These are phyloP conservation scores for Microtus richardsoni DNA, from an alignment of 2,113 vertebrate species.

Conservation along the genomic window DNA sequence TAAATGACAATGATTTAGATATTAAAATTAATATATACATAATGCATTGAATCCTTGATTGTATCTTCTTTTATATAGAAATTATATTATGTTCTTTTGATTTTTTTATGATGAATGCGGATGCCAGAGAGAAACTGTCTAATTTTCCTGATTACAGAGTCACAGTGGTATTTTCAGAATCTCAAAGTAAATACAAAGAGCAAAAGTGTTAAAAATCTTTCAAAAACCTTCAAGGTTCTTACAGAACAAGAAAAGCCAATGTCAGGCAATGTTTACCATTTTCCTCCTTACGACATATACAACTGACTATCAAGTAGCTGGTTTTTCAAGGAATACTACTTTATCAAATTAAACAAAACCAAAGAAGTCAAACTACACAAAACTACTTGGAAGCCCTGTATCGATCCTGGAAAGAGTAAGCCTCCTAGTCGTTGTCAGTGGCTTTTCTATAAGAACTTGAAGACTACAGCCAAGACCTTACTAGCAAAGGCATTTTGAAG, in stretches of 20 bases:
- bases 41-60: not conserved
- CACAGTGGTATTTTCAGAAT: conserved; percentile 25
- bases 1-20: not conserved
- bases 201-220: conserved; percentile 47
- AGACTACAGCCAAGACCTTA: conserved; percentile 13
- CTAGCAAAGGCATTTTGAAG: conserved; percentile 22
- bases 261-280: not conserved
- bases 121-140: conserved; percentile 1
- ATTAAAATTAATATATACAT: conserved; percentile 1
- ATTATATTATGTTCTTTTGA: conserved; percentile 4
- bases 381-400: not conserved
- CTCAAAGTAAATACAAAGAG: conserved; percentile 49
- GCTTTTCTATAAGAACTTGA: not conserved
- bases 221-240: conserved; percentile 19
- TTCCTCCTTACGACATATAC: conserved; percentile 16
- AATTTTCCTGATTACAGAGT: conserved; percentile 29
- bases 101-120: conserved; percentile 5
- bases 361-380: not conserved
- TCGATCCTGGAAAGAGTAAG: conserved; percentile 29
- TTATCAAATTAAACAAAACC: conserved; percentile 15
- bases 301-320: not conserved
- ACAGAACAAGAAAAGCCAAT: conserved; percentile 44
- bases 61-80: conserved; percentile 16
- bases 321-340: conserved; percentile 19
- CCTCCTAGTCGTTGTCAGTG: not conserved